Evolutionary conservation across 2,797 vertebrate species (phyloP), one percentile per base, ranked within the genome.

Genomic region (Anguilla megastoma): DNA sequence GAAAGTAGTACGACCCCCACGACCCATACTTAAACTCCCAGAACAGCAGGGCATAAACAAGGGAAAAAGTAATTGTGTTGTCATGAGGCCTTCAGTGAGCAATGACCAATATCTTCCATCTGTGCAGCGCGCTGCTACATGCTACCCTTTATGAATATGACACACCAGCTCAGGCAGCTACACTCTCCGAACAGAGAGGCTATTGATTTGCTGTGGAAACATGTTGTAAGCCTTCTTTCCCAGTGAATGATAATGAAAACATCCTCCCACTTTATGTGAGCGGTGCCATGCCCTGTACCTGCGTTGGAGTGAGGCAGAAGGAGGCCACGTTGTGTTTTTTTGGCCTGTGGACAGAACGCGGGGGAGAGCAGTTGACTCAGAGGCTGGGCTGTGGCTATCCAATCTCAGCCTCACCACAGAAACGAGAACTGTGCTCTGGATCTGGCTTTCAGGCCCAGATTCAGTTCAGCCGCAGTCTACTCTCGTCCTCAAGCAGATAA

Each of bases 201-300:
- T n/a, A 82, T 82, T 82, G 41, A 82, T 82, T 21, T 50, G 45
- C 45, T n/a, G 79, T 82, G 79, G 45, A 82, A 82, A 82, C 21
- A 50, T 24, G 21, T 5, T 12, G 45, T 82, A 82, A 50, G 45
- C 4, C 18, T 16, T 8, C 3, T 8, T 14, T 45, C 12, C 79
- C 79, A 82, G 41, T 1, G 45, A 79, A 79, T 41, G 74, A 41
- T 36, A 41, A 45, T 45, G 18, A 24, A 48, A 82, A 24, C 79
- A 21, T 82, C 79, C 79, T 82, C 45, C 41, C 27, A 18, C 45
- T 21, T 21, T 8, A 48, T 80, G 21, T 80, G 41, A 48, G 12
- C 79, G 24, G 18, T 24, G 79, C 79, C 41, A 0, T 21, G 79
- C 79, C 36, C 74, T 82, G 7, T n/a, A 82, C 63, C 63, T 69